These are phyloP conservation scores for Centropyge bicolor DNA, from an alignment of 2,797 vertebrate genomes.

Conservation along the genomic window DNA sequence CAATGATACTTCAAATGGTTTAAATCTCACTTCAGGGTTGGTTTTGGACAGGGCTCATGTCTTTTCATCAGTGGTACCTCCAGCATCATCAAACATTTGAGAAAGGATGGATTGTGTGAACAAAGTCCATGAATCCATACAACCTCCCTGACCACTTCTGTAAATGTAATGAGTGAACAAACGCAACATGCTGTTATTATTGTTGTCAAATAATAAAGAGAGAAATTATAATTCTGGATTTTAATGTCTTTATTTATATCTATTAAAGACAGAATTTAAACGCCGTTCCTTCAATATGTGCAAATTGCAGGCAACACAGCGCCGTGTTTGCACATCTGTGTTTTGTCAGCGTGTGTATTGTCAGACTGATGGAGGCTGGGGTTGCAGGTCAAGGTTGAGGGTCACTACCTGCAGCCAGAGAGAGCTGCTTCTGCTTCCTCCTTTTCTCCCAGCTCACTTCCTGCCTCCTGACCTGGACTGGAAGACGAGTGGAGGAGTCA, in stretches of 20 bases:
- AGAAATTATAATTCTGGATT: slow-evolving; percentile 69
- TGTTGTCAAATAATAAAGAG: slow-evolving; percentile 79
- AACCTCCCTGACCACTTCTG: slow-evolving; percentile 68
- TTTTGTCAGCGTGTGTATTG: slow-evolving; percentile 73
- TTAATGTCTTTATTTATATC: slow-evolving; percentile 17
- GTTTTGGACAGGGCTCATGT: slow-evolving; percentile 70
- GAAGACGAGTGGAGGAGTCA: slow-evolving; percentile 73
- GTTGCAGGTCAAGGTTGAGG: slow-evolving; percentile 81
- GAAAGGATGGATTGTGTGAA: slow-evolving; percentile 51
- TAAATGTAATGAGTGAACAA: slow-evolving; percentile 79
- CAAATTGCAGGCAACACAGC: slow-evolving; percentile 34
- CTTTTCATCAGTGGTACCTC: slow-evolving; percentile 39
- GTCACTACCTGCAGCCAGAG: slow-evolving; percentile 83
- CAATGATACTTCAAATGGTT: neutral
- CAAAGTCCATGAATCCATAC: slow-evolving; percentile 50
- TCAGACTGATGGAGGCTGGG: slow-evolving; percentile 69
- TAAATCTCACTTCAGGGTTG: slow-evolving; percentile 27
- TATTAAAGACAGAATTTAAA: slow-evolving; percentile 1
- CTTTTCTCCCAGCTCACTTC: slow-evolving; percentile 83
- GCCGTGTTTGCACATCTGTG: slow-evolving; percentile 72
- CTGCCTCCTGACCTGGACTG: slow-evolving; percentile 79
- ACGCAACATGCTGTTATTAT: slow-evolving; percentile 72
- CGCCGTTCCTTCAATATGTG: slow-evolving; percentile 11
- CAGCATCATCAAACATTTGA: slow-evolving; percentile 60
- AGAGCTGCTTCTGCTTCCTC: slow-evolving; percentile 84